These are phyloP conservation scores for Ailurus styani DNA, from an alignment of 2,113 vertebrate species.

Conservation along the genomic window DNA sequence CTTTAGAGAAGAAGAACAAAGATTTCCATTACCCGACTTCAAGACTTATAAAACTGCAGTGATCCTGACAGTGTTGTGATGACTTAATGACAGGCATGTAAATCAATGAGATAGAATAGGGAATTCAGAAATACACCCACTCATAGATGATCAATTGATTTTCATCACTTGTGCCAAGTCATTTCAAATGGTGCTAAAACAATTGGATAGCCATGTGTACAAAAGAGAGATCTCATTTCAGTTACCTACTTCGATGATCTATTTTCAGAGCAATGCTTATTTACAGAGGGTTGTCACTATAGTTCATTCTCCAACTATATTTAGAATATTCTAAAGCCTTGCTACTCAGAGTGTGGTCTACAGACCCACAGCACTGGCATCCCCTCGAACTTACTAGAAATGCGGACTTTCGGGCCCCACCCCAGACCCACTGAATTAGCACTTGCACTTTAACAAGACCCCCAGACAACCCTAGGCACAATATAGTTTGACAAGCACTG, in stretches of 20 bases:
- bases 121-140: background rate
- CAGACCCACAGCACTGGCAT: background rate
- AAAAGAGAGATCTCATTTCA: background rate
- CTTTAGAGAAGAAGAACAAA: constrained; percentile 6
- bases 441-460: background rate
- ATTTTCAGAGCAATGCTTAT: constrained; percentile 33
- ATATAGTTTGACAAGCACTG: background rate
- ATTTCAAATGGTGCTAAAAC: constrained; percentile 22
- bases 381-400: background rate
- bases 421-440: background rate
- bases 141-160: background rate
- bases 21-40: background rate
- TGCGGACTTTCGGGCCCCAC: background rate
- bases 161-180: background rate
- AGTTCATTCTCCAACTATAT: background rate
- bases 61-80: background rate
- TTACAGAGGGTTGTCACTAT: constrained; percentile 7
- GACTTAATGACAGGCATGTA: background rate
- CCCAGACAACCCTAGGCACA: background rate
- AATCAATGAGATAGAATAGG: background rate
- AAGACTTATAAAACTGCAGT: background rate
- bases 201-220: background rate
- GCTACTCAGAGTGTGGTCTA: background rate
- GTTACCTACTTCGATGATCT: constrained; percentile 1
- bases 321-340: constrained; percentile 45